These are phyloP conservation scores for Pseudochaenichthys georgianus DNA, from an alignment of 2,797 vertebrate species.

Conservation along the genomic window DNA sequence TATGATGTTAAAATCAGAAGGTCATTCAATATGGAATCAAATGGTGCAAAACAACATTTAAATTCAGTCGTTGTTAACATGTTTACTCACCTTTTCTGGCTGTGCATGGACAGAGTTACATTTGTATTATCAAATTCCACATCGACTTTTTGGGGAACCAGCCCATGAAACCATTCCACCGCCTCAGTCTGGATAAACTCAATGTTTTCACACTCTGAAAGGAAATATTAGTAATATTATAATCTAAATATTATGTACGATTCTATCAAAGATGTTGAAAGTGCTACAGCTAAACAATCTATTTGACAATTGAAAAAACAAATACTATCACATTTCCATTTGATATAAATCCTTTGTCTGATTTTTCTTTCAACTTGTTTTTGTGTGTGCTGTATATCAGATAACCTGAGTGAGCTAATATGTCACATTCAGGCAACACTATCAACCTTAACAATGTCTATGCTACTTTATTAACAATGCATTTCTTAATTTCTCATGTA, in stretches of 20 bases:
- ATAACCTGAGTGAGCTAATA: not conserved
- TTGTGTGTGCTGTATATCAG: not conserved
- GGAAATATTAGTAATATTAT: not conserved
- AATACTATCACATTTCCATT: not conserved
- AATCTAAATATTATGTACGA: not conserved
- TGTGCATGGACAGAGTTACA: conserved; percentile 95
- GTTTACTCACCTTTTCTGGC: conserved; percentile 92
- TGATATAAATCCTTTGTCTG: not conserved
- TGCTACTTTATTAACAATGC: not conserved
- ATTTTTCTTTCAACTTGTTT: not conserved
- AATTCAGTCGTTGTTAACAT: not conserved
- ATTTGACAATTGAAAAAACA: not conserved
- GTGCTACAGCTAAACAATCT: not conserved
- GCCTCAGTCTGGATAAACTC: conserved; percentile 76
- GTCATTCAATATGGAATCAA: not conserved
- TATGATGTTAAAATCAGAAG: conserved; percentile 14
- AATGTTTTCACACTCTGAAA: conserved; percentile 63
- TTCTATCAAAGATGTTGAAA: not conserved
- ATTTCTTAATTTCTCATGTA: not conserved
- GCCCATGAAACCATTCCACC: conserved; percentile 78
- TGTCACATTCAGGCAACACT: not conserved
- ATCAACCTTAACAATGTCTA: not conserved
- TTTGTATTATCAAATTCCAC: conserved; percentile 95
- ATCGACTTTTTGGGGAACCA: conserved; percentile 88
- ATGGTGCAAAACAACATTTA: not conserved